phyloP scores from a whole-genome alignment of 2,113 vertebrate species.

The Ascaphus truei region DNA sequence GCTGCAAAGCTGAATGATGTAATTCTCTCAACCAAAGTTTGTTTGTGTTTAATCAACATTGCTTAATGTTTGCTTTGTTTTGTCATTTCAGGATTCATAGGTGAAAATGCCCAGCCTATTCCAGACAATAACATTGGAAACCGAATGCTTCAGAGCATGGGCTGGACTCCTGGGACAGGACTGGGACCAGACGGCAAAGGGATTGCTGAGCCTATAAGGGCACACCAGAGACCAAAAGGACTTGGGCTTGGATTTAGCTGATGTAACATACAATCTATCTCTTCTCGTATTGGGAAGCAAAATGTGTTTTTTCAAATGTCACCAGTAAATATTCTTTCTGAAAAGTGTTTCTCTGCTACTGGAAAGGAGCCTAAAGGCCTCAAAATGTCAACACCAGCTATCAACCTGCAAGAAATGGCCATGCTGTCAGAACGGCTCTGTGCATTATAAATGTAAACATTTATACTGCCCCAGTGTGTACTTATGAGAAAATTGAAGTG shows the following conservation, averaged over 20 bases:
- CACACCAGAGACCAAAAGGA: conserved; percentile 88
- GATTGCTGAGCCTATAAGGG: conserved; percentile 85
- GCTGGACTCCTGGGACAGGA: conserved; percentile 89
- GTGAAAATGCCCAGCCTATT: conserved; percentile 80
- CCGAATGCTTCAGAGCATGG: conserved; percentile 94
- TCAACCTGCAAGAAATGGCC: conserved; percentile 23
- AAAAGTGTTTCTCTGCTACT: conserved; percentile 1
- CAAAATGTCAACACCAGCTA: conserved; percentile 18
- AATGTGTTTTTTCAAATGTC: conserved; percentile 9
- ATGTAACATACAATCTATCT: conserved; percentile 44
- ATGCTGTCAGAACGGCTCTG: conserved; percentile 15
- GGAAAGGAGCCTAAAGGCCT: conserved; percentile 36
- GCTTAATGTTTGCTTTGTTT: conserved; percentile 36
- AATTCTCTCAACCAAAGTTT: background rate
- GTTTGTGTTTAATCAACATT: background rate
- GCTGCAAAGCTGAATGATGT: too few relatives aligned
- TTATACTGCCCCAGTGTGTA: conserved; percentile 45
- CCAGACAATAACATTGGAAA: conserved; percentile 88
- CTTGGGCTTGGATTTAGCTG: conserved; percentile 90
- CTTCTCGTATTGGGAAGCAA: background rate
- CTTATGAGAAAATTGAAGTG: conserved; percentile 41
- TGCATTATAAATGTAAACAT: conserved; percentile 41
- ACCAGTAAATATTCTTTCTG: conserved; percentile 33
- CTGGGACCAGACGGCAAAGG: conserved; percentile 89
- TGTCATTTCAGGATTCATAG: conserved; percentile 75